Percentiles rank a stretch among this genome's conserved stretches.
phyloP scores from a whole-genome alignment of 1,140 invertebrate genomes.

The Drosophila serrata region DNA sequence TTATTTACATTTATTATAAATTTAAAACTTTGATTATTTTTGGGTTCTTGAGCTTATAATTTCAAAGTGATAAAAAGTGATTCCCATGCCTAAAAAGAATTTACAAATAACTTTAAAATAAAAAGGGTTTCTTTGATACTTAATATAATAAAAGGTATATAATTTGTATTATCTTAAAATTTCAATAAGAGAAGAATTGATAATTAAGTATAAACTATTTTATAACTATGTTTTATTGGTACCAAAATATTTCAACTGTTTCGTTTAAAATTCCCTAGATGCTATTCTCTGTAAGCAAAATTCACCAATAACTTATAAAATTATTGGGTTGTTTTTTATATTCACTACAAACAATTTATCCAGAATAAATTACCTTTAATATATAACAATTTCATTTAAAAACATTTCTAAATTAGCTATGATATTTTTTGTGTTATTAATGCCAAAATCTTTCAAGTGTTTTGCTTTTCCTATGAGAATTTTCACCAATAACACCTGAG shows the following conservation, averaged over 20 bases:
- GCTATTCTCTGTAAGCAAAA: too few species aligned
- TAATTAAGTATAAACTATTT: too few species aligned
- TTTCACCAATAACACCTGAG: neutral
- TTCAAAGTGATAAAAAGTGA: neutral
- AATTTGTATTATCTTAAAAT: too few species aligned
- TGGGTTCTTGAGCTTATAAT: neutral
- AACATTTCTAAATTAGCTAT: neutral
- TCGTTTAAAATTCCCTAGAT: too few species aligned
- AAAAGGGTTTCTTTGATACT: neutral
- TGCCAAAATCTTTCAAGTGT: neutral
- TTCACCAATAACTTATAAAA: neutral
- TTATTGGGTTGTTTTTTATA: neutral
- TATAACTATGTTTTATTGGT: too few species aligned
- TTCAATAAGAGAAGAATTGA: too few species aligned
- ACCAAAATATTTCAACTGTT: too few species aligned
- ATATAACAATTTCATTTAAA: neutral
- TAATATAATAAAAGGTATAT: too few species aligned
- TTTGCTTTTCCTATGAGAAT: neutral
- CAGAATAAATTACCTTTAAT: neutral
- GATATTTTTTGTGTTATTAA: neutral
- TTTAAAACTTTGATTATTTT: neutral
- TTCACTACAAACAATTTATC: too few species aligned
- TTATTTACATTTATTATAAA: neutral
- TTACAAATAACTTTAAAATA: neutral
- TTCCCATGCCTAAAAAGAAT: neutral